These are phyloP conservation scores for Artibeus lituratus DNA, from an alignment of 2,797 vertebrate species.

Conservation along the genomic window DNA sequence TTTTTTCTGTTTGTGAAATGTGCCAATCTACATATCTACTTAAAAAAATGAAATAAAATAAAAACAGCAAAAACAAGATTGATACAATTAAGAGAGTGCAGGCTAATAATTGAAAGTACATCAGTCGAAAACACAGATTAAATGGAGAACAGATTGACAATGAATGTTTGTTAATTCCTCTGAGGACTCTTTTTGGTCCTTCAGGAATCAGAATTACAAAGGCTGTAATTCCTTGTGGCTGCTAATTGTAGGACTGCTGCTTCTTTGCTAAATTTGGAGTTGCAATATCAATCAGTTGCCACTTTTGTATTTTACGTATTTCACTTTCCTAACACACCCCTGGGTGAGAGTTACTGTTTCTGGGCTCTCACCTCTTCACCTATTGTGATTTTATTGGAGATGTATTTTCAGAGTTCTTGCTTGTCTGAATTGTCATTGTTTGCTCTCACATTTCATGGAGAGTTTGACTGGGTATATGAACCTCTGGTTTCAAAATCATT, in stretches of 20 bases:
- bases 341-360: not conserved
- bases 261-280: not conserved
- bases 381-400: not conserved
- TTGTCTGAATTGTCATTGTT: not conserved
- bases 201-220: not conserved
- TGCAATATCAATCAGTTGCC: not conserved
- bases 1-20: constrained; percentile 18
- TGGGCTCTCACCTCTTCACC: not conserved
- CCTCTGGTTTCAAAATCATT: constrained; percentile 6
- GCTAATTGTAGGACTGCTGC: not conserved
- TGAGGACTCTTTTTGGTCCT: not conserved
- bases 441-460: not conserved
- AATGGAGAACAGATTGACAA: not conserved
- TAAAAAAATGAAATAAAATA: not conserved
- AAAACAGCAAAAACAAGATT: not conserved
- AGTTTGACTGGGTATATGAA: not conserved
- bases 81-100: not conserved
- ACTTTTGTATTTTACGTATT: not conserved
- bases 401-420: not conserved
- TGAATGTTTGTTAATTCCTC: not conserved
- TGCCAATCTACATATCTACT: not conserved
- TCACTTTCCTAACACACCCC: not conserved
- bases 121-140: not conserved
- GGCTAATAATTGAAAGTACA: not conserved
- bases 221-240: not conserved